Base-by-base conservation (phyloP, 1,140 invertebrate genomes). In the Sycophila sp. region DNA sequence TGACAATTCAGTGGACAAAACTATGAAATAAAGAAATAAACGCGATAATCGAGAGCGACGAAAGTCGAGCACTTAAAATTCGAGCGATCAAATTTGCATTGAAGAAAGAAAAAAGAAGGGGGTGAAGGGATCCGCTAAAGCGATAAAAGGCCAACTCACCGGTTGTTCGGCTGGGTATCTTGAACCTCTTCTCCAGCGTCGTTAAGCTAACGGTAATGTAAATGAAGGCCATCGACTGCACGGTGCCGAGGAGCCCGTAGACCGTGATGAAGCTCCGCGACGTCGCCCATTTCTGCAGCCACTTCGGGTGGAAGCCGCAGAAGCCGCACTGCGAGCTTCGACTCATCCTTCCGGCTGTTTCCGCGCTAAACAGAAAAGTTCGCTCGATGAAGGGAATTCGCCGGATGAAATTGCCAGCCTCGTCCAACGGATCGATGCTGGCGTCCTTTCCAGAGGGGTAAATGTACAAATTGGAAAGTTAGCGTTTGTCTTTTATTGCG, bases 181-280 rank as follows among this genome's bases (percentile, higher is more conserved):
- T 91, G 75, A 92, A 93, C 71, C 91, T 85, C 76, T 90, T 92
- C 77, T 93, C 91, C 69, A 93, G 78, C 2, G 91, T 92, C 28
- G 90, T 91, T 67, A 92, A 78, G 7, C 90, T 90, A 22, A 91
- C 89, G 3, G 91, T 84, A 58, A 91, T 90, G 75, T 92, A 93
- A 73, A 91, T 89, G 74, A 89, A 92, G 28, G 90, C 88, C 89
- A 92, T 92, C 34, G 90, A 88, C 73, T 93, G 91, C 0, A 91
- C 86, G n/a, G 91, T 90, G 8, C 90, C 91, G 10, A 92, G 82
- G 2, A 91, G 76, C 7, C 90, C 90, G 73, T 91, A 93, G 11
- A 91, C 88, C 1, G 86, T 77, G 74, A 92, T 87, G 76, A 92
- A 93, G 38, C 80, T 85, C 73, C 87, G 88, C 17, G 90, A 83